A percentile compares a stretch with the other conserved stretches of the same genome.
These are phyloP conservation scores for Heterocephalus glaber DNA, from an alignment of 2,113 vertebrate species.

Conservation along the genomic window DNA sequence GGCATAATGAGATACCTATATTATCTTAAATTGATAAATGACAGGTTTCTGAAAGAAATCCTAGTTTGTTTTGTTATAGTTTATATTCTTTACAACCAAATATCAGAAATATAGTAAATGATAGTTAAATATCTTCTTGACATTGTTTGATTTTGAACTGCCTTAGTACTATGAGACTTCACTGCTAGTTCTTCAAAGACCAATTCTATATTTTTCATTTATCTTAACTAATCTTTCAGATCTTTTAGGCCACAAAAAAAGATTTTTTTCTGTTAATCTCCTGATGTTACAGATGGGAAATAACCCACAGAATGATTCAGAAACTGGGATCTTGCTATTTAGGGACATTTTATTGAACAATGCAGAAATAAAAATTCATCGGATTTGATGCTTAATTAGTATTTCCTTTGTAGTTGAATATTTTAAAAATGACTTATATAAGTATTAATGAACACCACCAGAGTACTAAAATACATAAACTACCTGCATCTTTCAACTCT, in stretches of 20 bases:
- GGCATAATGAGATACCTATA: not conserved
- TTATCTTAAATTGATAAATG: conserved; percentile 20
- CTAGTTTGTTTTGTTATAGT: conserved; percentile 10
- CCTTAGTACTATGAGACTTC: not conserved
- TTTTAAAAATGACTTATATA: conserved; percentile 7
- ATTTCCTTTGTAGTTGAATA: conserved; percentile 19
- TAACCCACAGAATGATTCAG: not conserved
- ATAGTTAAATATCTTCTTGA: not conserved
- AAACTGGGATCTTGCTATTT: not conserved
- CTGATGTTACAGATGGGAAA: not conserved
- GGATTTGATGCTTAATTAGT: not conserved
- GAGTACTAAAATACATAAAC: conserved; percentile 21
- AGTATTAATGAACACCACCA: conserved; percentile 1
- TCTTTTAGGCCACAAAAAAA: not conserved
- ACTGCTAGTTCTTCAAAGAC: not conserved
- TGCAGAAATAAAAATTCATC: not conserved
- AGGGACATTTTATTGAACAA: not conserved
- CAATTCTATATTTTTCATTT: conserved; percentile 6
- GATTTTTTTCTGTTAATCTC: not conserved
- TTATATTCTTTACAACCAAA: conserved; percentile 11
- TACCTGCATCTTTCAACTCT: conserved; percentile 10
- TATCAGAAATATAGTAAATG: not conserved
- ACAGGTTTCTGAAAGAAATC: conserved; percentile 1
- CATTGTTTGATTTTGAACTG: not conserved
- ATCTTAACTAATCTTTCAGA: not conserved